Evolutionary conservation across 2,888 invertebrate genomes (phyloP), one percentile per base, ranked within the genome.

Genomic region (Cerceris rybyensis): DNA sequence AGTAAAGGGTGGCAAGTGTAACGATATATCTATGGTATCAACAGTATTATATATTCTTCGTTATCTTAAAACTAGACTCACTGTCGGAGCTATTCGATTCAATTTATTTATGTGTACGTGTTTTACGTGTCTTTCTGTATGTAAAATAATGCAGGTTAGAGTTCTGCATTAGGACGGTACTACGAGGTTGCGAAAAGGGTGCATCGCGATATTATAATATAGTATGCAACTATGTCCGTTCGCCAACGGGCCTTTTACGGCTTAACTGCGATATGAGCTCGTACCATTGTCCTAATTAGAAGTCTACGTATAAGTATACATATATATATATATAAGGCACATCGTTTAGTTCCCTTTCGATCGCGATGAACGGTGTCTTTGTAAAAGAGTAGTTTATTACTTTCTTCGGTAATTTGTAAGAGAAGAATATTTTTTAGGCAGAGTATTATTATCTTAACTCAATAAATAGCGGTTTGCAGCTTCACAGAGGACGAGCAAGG

Each of bases 1-100:
- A 76, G 70, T 77, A 79, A 52, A 61, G 59, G 71, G 69, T 78
- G 79, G 84, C 87, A 85, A 86, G 82, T 85, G 70, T 78, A 81
- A 86, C 85, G 85, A 83, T 81, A 28, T 28, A 85, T 84, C 74
- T 67, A 67, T 82, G 52, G 67, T 71, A 73, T 80, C 66, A 76
- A 85, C 78, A 78, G 75, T 72, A 74, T 74, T 80, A 74, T 59
- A 66, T 73, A 57, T 52, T 73, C 59, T n/a, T 43, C 43, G 54
- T 76, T 60, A 69, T 64, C 60, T 68, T 75, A 78, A 28, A 28
- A 81, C 67, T 70, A 77, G 67, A 66, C 72, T 82, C 78, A 55
- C 63, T 61, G 72, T 78, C 70, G 60, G 42, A 41, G 50, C 65
- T 74, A 61, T 42, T 58, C 14, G n/a, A 43, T 16, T 59, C 46